phyloP scores from a whole-genome alignment of 2,888 invertebrate genomes.

The Crioceris asparagi region DNA sequence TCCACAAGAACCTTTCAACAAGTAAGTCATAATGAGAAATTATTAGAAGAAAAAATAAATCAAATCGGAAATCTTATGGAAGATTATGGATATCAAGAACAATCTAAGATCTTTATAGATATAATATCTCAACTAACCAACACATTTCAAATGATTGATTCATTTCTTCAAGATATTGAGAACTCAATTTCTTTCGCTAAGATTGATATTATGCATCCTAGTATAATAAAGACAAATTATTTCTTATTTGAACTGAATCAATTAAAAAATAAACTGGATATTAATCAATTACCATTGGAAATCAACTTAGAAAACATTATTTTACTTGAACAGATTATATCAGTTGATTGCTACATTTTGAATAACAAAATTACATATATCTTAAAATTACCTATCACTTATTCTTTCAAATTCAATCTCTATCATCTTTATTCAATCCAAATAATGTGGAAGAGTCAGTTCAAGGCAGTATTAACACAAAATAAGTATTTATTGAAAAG shows the following conservation, averaged over 20 bases:
- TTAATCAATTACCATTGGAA: too few relatives aligned
- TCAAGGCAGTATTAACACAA: too few relatives aligned
- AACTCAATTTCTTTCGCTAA: neutral
- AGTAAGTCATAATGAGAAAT: neutral
- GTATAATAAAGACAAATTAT: neutral
- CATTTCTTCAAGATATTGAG: neutral
- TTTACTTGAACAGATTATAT: too few relatives aligned
- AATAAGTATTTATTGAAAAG: too few relatives aligned
- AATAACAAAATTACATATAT: conserved; percentile 1
- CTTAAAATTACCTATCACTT: neutral
- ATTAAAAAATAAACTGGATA: neutral
- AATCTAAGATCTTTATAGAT: too few relatives aligned
- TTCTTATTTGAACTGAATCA: neutral
- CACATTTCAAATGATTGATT: neutral
- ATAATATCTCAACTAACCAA: neutral
- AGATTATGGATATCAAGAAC: too few relatives aligned
- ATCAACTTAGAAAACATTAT: too few relatives aligned
- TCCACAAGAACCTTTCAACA: neutral
- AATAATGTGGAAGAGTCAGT: neutral
- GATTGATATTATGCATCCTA: neutral
- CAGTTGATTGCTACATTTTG: neutral
- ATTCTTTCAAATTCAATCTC: neutral
- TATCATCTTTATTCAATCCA: conserved; percentile 1
- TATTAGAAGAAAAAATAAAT: too few relatives aligned
- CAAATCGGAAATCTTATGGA: too few relatives aligned